Evolutionary conservation across 1,140 invertebrate species (phyloP).

Genomic region (Rhagoletis pomonella): DNA sequence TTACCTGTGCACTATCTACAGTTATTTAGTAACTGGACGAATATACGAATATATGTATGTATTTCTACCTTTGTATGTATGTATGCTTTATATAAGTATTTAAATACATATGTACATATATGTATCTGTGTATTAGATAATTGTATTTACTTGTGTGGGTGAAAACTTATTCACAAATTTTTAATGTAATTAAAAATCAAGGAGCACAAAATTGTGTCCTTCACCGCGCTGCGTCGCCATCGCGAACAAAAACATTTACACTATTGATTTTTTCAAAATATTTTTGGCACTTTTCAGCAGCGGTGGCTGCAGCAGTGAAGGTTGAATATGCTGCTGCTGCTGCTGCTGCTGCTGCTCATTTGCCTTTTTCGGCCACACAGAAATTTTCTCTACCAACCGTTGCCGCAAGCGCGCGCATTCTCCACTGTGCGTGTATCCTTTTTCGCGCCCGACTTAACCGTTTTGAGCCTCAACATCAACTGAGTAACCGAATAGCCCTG

Average conservation of each 20-base stretch:
- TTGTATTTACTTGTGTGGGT: not conserved
- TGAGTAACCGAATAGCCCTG: constrained; percentile 24
- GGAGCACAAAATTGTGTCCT: not conserved
- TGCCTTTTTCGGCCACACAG: constrained; percentile 4
- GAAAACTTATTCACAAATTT: not conserved
- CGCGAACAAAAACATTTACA: not conserved
- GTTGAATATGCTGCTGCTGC: constrained; percentile 7
- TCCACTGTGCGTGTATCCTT: constrained; percentile 45
- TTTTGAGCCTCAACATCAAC: constrained; percentile 52
- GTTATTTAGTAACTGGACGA: not conserved
- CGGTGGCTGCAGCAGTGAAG: constrained; percentile 21
- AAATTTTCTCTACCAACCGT: constrained; percentile 43
- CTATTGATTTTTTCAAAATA: constrained; percentile 21
- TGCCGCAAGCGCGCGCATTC: constrained; percentile 30
- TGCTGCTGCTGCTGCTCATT: not conserved
- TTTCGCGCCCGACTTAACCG: constrained; percentile 51
- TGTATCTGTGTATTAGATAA: not conserved
- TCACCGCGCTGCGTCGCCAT: not conserved
- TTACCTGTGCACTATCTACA: not conserved
- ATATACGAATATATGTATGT: not conserved
- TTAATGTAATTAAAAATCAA: not conserved
- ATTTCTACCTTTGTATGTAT: not conserved
- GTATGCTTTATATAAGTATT: not conserved
- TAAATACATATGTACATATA: not conserved
- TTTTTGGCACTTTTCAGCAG: constrained; percentile 41